Evolutionary conservation across 2,113 vertebrate genomes (phyloP), one percentile per base, ranked within the genome.

Genomic region (Diadophis punctatus): DNA sequence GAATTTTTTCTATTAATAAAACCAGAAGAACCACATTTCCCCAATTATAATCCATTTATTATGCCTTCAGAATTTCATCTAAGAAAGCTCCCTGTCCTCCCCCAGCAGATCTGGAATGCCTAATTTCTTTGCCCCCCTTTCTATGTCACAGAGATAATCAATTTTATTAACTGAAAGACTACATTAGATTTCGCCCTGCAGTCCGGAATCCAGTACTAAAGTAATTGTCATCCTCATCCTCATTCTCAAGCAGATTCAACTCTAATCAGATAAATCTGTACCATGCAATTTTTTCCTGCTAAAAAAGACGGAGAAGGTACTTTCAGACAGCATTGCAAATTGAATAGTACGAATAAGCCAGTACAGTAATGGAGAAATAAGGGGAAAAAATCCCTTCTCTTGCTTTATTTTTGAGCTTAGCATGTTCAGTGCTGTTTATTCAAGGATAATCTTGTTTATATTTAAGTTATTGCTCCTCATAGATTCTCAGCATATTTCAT

Each of bases 401-500:
- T 87, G 89, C 85, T 97, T 91, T 89, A 91, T 93, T 95, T 96
- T 94, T 96, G 90, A 87, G 84, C 89, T 96, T 46, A 93, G n/a
- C 56, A 89, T 58, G 92, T 91, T 91, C 95, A 96, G 39, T 90
- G 92, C 86, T 96, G 93, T 94, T 97, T 96, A 96, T 95, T 92
- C 87, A 95, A 97, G 93, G 93, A 96, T 96, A 96, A 97, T 96
- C 96, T 96, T 96, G 95, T 97, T 95, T 96, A 95, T 94, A 96
- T 97, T 97, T 95, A 90, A 94, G 95, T 96, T 95, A 96, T 96
- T 96, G 94, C 55, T 88, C 94, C 96, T 97, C 91, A 95, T 91
- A 95, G 95, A 97, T 96, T 95, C 93, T 93, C 97, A 97, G 97
- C 95, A 96, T 97, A 95, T 95, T 97, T 96, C 96, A 93, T 97